Evolutionary conservation across 1,140 invertebrate genomes (phyloP), one percentile per base, ranked within the genome.

Genomic region (Octopus bimaculoides): DNA sequence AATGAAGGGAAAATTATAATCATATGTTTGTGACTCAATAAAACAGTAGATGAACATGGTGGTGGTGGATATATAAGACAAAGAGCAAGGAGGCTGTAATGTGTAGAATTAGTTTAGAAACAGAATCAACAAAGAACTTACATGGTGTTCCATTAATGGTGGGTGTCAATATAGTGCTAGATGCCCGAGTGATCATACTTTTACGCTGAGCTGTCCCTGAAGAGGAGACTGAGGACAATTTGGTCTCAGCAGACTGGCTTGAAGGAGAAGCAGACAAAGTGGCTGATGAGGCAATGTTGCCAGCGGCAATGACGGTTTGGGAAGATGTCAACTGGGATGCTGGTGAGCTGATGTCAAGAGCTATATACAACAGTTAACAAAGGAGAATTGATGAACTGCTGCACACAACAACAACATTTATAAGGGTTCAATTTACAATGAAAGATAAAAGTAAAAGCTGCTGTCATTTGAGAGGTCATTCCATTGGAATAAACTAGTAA

Each of bases 311-410:
- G 8, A 20, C 17, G 7, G 66, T 69, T 69, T 14, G 26, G 26
- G 66, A 69, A 69, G 66, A 20, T 20, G 66, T 14, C 66, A 20
- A 69, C 66, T 69, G 66, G 66, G 66, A 69, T 20, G 66, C 66
- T 69, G 66, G 66, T 69, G 66, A 69, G 66, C 66, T 69, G 66
- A 69, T 14, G 66, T 69, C 66, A n/a, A 69, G 14, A 17, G 66
- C 66, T 69, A 69, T 41, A 41, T 14, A 69, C 66, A 69, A 69
- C 66, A 69, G 66, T 14, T 69, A 69, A 69, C 66, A 69, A 69
- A 69, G 66, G 66, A 69, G 66, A 69, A 41, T 41, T 41, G 26
- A 41, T 41, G 26, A 41, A 41, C 26, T 41, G 26, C 26, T 41
- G 26, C 26, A 41, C 26, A 41, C 26, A 41, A 41, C 26, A 41